These are phyloP conservation scores for Sebastes vulpes DNA, from an alignment of 2,797 vertebrate species.

Conservation along the genomic window DNA sequence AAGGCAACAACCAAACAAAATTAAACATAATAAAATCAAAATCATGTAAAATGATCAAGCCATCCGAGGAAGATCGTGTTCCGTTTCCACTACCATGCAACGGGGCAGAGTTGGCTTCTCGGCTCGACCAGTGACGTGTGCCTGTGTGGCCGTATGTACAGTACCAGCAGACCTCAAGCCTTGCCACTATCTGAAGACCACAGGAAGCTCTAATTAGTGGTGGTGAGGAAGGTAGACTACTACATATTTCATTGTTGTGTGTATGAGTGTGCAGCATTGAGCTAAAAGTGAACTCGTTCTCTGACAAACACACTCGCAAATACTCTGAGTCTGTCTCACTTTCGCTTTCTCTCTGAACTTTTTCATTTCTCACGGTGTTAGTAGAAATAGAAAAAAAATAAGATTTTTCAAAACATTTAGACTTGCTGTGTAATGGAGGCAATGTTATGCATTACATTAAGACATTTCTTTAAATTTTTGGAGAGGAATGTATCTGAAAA, in stretches of 20 bases:
- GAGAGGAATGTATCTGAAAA: slow-evolving; percentile 90
- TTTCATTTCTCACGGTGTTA: slow-evolving; percentile 59
- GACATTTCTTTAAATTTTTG: slow-evolving; percentile 82
- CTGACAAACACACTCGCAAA: slow-evolving; percentile 51
- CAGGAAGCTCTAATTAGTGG: slow-evolving; percentile 82
- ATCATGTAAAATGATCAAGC: slow-evolving; percentile 62
- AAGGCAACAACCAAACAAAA: slow-evolving; percentile 67
- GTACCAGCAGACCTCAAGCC: slow-evolving; percentile 67
- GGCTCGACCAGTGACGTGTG: slow-evolving; percentile 56
- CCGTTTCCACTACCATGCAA: slow-evolving; percentile 77
- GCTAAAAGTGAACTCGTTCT: slow-evolving; percentile 67
- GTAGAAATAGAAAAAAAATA: slow-evolving; percentile 74
- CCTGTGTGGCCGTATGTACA: slow-evolving; percentile 38
- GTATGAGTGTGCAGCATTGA: slow-evolving; percentile 61
- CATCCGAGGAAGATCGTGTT: slow-evolving; percentile 61
- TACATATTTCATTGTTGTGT: slow-evolving; percentile 61
- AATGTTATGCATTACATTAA: slow-evolving; percentile 86
- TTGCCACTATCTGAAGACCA: slow-evolving; percentile 73
- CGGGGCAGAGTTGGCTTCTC: slow-evolving; percentile 57
- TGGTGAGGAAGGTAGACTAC: slow-evolving; percentile 67
- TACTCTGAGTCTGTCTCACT: slow-evolving; percentile 34
- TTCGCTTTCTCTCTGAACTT: slow-evolving; percentile 17
- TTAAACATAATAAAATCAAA: slow-evolving; percentile 53
- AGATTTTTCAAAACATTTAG: slow-evolving; percentile 67
- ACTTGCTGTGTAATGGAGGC: slow-evolving; percentile 82